Evolutionary conservation across 2,113 vertebrate species (phyloP).

Genomic region (Porphyrio hochstetteri): DNA sequence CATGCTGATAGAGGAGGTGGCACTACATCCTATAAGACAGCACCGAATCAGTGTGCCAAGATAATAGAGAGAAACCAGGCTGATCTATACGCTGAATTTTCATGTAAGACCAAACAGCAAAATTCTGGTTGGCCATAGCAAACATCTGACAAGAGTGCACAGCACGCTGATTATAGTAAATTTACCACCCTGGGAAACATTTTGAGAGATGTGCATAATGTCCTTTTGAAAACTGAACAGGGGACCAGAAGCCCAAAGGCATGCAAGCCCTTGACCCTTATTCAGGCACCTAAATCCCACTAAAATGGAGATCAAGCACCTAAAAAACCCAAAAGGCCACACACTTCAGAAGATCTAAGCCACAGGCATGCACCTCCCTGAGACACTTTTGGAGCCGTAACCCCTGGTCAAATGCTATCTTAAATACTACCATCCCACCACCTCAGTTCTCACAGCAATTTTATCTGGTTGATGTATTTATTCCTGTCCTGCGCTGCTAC

Average conservation of each 20-base stretch:
- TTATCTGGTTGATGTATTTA: slow-evolving; percentile 55
- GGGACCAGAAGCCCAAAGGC: slow-evolving; percentile 29
- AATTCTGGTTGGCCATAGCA: neutral
- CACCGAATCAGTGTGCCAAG: slow-evolving; percentile 36
- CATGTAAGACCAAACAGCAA: neutral
- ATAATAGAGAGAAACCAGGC: slow-evolving; percentile 21
- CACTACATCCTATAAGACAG: slow-evolving; percentile 62
- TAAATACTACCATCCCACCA: slow-evolving; percentile 42
- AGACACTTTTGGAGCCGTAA: slow-evolving; percentile 36
- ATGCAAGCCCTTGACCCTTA: slow-evolving; percentile 36
- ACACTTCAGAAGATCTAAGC: slow-evolving; percentile 48
- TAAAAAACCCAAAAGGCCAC: slow-evolving; percentile 4
- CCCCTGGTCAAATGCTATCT: slow-evolving; percentile 61
- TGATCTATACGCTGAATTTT: slow-evolving; percentile 29
- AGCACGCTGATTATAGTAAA: neutral
- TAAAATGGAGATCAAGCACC: slow-evolving; percentile 48
- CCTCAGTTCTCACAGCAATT: slow-evolving; percentile 37
- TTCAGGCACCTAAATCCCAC: slow-evolving; percentile 41
- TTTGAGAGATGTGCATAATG: neutral
- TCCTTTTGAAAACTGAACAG: neutral
- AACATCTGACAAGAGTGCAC: neutral
- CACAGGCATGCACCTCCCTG: slow-evolving; percentile 1
- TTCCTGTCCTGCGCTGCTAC: slow-evolving; percentile 12
- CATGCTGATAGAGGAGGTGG: slow-evolving; percentile 60
- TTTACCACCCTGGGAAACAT: neutral